phyloP scores from a whole-genome alignment of 2,113 vertebrate species.

The Bucco capensis region DNA sequence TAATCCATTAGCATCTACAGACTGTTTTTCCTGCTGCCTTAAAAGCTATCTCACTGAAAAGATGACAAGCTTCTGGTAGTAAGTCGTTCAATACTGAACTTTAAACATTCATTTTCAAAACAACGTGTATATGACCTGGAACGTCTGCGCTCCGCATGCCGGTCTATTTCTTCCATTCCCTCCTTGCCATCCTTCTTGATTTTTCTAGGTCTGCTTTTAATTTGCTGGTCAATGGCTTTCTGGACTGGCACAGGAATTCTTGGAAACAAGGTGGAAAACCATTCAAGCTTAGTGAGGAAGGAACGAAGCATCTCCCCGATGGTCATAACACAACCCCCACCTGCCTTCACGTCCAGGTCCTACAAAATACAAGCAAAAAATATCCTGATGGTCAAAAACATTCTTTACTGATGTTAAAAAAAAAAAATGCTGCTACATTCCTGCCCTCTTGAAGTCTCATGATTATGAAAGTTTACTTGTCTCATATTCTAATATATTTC shows the following conservation, averaged over 20 bases:
- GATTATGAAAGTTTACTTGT: slow-evolving; percentile 68
- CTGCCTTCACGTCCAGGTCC: slow-evolving; percentile 98
- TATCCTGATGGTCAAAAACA: slow-evolving; percentile 68
- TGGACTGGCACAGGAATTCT: slow-evolving; percentile 98
- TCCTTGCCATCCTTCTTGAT: slow-evolving; percentile 85
- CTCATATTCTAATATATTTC: slow-evolving; percentile 47
- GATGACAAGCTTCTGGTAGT: fast-evolving
- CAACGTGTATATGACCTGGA: slow-evolving; percentile 78
- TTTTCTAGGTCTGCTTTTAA: slow-evolving; percentile 93
- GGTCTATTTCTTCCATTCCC: slow-evolving; percentile 78
- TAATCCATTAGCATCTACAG: not conserved
- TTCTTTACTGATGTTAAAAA: not conserved
- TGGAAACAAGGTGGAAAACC: slow-evolving; percentile 98
- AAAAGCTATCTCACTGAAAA: not conserved
- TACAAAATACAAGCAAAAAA: slow-evolving; percentile 77
- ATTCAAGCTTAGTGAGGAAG: slow-evolving; percentile 97
- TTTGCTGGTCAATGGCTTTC: slow-evolving; percentile 94
- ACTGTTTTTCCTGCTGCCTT: not conserved
- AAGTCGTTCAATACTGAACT: not conserved
- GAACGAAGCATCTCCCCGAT: slow-evolving; percentile 97
- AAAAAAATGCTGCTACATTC: slow-evolving; percentile 62
- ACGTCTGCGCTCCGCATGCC: slow-evolving; percentile 82
- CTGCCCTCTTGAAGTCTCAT: slow-evolving; percentile 71
- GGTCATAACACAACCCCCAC: slow-evolving; percentile 96
- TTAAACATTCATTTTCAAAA: not conserved